Evolutionary conservation across 2,113 vertebrate genomes (phyloP).

Genomic region (Delphinus delphis): DNA sequence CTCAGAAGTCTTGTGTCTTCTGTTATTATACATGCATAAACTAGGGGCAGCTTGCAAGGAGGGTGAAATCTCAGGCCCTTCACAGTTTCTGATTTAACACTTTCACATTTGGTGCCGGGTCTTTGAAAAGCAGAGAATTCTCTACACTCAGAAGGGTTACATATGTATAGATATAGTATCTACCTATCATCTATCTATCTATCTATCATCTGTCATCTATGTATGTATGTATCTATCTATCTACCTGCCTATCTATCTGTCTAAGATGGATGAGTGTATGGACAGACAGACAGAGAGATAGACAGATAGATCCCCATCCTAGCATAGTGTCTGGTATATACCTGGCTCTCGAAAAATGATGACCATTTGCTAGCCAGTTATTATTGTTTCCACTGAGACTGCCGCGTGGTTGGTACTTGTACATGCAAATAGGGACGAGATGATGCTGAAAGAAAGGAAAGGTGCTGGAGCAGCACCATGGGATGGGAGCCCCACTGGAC

Average conservation of each 20-base stretch:
- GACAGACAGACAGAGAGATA: not conserved
- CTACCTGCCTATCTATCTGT: not conserved
- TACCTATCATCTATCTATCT: not conserved
- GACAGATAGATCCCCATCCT: not conserved
- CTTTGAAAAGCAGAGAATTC: not conserved
- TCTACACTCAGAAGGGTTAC: not conserved
- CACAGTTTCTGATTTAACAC: not conserved
- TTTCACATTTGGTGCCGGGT: not conserved
- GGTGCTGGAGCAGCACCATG: not conserved
- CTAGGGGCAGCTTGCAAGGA: not conserved
- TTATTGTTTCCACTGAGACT: not conserved
- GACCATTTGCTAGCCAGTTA: not conserved
- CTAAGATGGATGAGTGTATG: not conserved
- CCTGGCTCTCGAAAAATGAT: not conserved
- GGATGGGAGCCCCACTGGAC: not conserved
- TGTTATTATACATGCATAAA: not conserved
- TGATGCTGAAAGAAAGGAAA: not conserved
- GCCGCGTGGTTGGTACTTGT: not conserved
- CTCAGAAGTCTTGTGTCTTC: not conserved
- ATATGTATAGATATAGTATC: not conserved
- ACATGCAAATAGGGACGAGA: not conserved
- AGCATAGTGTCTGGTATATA: not conserved
- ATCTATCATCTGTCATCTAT: too few relatives aligned
- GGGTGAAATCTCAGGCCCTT: not conserved
- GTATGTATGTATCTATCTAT: not conserved